Evolutionary conservation across 2,113 vertebrate genomes (phyloP).

Genomic region (Crypturellus undulatus): DNA sequence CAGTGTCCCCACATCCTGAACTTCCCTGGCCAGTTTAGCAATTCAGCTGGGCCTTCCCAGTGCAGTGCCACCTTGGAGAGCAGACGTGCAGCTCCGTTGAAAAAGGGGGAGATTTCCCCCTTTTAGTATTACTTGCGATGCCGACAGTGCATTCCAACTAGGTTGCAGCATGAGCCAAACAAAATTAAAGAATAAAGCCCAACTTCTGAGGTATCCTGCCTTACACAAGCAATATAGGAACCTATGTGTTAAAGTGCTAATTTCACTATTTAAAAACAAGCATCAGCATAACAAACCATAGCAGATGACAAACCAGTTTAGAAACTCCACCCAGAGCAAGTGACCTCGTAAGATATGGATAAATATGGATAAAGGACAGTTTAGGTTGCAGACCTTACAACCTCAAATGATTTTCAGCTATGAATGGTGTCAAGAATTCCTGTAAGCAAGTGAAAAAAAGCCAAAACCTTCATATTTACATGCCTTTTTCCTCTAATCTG

Average conservation of each 20-base stretch:
- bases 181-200: neutral
- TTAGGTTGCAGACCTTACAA: neutral
- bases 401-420: too few relatives aligned
- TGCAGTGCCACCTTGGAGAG: neutral
- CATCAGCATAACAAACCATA: too few relatives aligned
- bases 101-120: too few relatives aligned
- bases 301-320: too few relatives aligned
- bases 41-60: neutral
- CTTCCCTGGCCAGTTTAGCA: neutral
- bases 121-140: neutral
- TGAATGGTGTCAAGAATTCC: neutral
- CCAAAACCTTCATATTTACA: neutral
- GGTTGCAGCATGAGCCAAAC: neutral
- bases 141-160: too few relatives aligned
- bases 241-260: neutral
- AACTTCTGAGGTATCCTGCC: neutral
- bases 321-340: too few relatives aligned
- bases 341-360: neutral
- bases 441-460: too few relatives aligned
- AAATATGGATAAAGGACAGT: neutral
- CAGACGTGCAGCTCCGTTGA: too few relatives aligned
- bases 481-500: neutral
- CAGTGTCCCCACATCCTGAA: neutral
- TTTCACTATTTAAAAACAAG: neutral
- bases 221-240: neutral